These are phyloP conservation scores for Pristionchus mayeri DNA, from an alignment of 2,888 invertebrate genomes.

Conservation along the genomic window DNA sequence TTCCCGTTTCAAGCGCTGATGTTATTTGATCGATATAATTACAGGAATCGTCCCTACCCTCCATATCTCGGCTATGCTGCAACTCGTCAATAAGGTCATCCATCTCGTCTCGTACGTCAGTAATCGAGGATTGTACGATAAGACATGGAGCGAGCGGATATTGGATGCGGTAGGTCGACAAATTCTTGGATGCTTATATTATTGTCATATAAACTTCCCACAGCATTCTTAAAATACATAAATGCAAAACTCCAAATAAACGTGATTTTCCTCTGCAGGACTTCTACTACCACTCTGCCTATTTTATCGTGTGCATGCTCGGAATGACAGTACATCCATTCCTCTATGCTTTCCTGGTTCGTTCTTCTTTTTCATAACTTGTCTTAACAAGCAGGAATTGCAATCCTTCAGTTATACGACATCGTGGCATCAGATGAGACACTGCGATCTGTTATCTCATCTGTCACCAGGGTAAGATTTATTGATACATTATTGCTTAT, in stretches of 20 bases:
- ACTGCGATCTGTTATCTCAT: conserved; percentile 95
- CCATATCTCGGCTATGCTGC: conserved; percentile 70
- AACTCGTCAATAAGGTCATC: conserved; percentile 86
- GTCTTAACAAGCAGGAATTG: background rate
- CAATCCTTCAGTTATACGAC: conserved; percentile 87
- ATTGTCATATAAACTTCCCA: no score
- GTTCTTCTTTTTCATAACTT: background rate
- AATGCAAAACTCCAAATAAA: no score
- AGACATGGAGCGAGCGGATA: conserved; percentile 88
- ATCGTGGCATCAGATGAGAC: conserved; percentile 99
- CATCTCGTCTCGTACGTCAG: conserved; percentile 96
- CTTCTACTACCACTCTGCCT: conserved; percentile 90
- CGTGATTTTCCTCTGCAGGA: conserved; percentile 79
- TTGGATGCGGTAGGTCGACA: conserved; percentile 88
- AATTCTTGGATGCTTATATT: no score
- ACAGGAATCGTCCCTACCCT: conserved; percentile 65
- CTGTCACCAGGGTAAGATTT: conserved; percentile 86
- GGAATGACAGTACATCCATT: conserved; percentile 96
- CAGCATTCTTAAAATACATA: no score
- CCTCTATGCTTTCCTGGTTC: conserved; percentile 95
- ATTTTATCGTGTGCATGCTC: conserved; percentile 90
- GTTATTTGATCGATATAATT: no score
- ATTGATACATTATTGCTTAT: no score
- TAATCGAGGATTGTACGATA: conserved; percentile 94
- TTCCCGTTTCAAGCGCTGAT: no score